Conservation (phyloP, 1,140 invertebrate species). For the Drosophila tani region DNA sequence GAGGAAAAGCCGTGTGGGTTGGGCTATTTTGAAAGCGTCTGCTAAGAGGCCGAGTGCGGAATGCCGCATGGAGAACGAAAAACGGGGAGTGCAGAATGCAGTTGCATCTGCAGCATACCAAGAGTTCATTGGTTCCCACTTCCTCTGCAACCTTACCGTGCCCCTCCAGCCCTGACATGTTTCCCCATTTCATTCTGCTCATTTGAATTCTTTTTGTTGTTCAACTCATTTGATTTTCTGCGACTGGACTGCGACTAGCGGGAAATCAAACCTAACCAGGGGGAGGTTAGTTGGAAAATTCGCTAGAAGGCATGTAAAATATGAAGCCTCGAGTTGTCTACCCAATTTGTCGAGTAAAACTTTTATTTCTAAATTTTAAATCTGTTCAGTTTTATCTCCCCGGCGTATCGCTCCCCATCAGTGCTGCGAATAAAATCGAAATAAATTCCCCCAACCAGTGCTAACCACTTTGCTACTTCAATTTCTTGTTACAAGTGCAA, state of each 20-base stretch:
- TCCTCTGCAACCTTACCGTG: neutral
- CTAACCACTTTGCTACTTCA: conserved; percentile 17
- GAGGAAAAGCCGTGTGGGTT: conserved; percentile 52
- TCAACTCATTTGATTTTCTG: conserved; percentile 34
- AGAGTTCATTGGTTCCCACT: conserved; percentile 74
- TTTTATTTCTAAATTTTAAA: conserved; percentile 38
- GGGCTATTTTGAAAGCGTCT: conserved; percentile 51
- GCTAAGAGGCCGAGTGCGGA: conserved; percentile 31
- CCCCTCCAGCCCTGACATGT: neutral
- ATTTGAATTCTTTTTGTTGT: conserved; percentile 27
- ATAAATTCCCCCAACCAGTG: neutral
- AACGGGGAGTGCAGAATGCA: conserved; percentile 28
- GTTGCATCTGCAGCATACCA: conserved; percentile 52
- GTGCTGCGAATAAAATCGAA: conserved; percentile 25
- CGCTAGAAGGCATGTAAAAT: neutral
- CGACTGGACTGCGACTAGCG: neutral
- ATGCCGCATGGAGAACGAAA: conserved; percentile 10
- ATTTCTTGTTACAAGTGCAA: conserved; percentile 50
- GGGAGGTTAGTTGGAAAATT: neutral
- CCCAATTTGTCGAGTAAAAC: neutral
- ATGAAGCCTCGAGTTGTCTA: neutral
- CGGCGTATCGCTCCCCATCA: conserved; percentile 15
- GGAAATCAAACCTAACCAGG: conserved; percentile 27
- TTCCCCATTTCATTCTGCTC: conserved; percentile 11
- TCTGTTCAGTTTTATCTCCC: conserved; percentile 12